phyloP scores from a whole-genome alignment of 2,113 vertebrate species.

The Suricata suricatta region DNA sequence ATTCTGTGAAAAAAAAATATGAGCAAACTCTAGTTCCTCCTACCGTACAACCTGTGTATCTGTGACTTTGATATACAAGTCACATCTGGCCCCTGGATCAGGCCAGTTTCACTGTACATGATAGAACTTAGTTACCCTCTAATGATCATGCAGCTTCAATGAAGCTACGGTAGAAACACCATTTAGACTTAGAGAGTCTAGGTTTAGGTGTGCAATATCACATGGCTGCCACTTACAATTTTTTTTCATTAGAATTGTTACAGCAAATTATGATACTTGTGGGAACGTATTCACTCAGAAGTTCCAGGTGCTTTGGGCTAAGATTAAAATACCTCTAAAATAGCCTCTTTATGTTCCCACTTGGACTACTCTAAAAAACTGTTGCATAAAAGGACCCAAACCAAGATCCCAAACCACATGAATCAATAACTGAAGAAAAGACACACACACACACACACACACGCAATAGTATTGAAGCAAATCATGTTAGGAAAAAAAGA shows the following conservation, averaged over 20 bases:
- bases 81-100: too few relatives aligned
- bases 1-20: background rate
- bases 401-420: background rate
- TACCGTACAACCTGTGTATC: rapidly evolving
- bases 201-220: background rate
- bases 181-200: background rate
- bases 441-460: background rate
- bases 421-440: background rate
- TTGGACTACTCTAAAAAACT: background rate
- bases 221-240: background rate
- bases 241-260: background rate
- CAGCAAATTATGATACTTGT: background rate
- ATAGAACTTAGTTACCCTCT: background rate
- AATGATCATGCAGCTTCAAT: background rate
- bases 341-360: background rate
- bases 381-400: background rate
- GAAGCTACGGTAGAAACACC: background rate
- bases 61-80: background rate
- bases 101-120: background rate
- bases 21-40: background rate
- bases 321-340: background rate
- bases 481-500: background rate
- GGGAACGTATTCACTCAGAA: background rate
- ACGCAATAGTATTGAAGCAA: background rate
- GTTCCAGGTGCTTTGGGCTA: background rate